Base-by-base conservation (phyloP, 2,888 invertebrate species). In the Dryococelus australis region DNA sequence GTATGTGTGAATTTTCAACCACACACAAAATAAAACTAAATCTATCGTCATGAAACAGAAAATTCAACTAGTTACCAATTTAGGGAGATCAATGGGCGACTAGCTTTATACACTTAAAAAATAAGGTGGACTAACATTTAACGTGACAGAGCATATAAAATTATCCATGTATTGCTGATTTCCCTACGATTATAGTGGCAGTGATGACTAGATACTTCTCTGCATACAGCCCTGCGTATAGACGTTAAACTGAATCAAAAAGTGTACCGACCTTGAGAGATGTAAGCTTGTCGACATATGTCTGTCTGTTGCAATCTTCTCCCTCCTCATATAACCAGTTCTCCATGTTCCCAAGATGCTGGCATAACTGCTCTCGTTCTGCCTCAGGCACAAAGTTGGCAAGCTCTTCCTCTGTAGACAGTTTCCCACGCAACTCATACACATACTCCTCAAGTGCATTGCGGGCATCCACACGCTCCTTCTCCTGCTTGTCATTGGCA, bases 401-500 rank as follows among this genome's bases (percentile, higher is more conserved):
- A 86, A 97, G 93, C 78, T 96, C 94, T 89, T 96, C 96, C 35
- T 96, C 97, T 88, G 96, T 95, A 80, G 95, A 95, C 87, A 99
- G 93, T 92, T 98, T 98, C 88, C 97, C 97, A 87, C 99, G 95
- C 92, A 99, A 94, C 91, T 99, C 99, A 92, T 99, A 99, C 51
- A 99, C 98, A 91, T 98, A 99, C 93, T 99, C 99, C 92, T 99
- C 99, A 0, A 99, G 94, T 5, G 98, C 97, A 93, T 99, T 99
- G 91, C 99, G 97, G 0, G 98, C 98, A 92, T 99, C 99, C 9
- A 97, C 96, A 85, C 99, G 95, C 92, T 99, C 98, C 91, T 98
- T 99, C 93, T 99, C 99, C 91, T 97, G 96, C 88, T 96, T 95
- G 92, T 99, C 99, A 90, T 96, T 96, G 87, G 95, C 94, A 90